Evolutionary conservation across 2,888 invertebrate genomes (phyloP).

Genomic region (Dicyrtoma fusca): DNA sequence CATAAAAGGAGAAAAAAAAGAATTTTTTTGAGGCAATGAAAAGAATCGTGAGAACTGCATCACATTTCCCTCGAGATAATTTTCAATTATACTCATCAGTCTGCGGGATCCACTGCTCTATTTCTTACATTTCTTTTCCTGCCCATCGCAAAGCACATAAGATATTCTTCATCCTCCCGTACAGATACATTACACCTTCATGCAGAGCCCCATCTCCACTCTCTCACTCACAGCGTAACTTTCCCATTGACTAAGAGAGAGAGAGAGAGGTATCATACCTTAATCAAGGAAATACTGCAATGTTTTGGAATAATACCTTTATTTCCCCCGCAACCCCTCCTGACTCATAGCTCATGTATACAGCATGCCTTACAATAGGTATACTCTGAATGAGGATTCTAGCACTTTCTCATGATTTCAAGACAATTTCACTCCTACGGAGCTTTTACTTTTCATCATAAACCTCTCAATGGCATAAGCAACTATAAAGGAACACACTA

Average conservation of each 20-base stretch:
- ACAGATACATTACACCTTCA: neutral
- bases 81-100: conserved; percentile 30
- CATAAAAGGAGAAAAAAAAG: conserved; percentile 2
- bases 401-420: neutral
- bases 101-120: conserved; percentile 7
- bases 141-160: neutral
- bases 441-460: conserved; percentile 12
- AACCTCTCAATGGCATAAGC: neutral
- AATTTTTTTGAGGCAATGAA: conserved; percentile 5
- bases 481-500: neutral
- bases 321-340: too few species aligned
- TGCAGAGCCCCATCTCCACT: too few species aligned
- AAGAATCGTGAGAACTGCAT: conserved; percentile 28
- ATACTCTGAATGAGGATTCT: neutral
- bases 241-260: too few species aligned
- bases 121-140: neutral
- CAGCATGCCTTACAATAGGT: too few species aligned
- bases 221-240: too few species aligned
- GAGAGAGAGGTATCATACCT: too few species aligned
- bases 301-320: too few species aligned
- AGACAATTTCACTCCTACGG: conserved; percentile 3
- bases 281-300: too few species aligned
- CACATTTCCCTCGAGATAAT: conserved; percentile 27
- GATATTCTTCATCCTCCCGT: too few species aligned
- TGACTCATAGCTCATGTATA: too few species aligned